Conservation (phyloP, 2,888 invertebrate genomes). For the Apeira syringaria region DNA sequence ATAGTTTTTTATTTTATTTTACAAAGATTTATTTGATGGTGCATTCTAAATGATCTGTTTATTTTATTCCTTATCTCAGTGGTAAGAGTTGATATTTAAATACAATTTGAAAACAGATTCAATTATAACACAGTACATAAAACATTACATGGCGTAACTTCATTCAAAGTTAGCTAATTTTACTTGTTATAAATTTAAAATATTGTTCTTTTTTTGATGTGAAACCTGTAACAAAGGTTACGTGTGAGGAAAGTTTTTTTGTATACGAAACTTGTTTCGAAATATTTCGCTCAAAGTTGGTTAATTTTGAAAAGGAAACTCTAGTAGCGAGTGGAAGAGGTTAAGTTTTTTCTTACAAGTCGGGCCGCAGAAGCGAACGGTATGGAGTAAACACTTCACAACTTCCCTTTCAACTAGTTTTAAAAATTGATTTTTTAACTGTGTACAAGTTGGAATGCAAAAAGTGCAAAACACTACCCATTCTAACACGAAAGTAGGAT, state of each 20-base stretch:
- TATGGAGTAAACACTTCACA: slow-evolving; percentile 66
- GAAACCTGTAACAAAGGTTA: slow-evolving; percentile 48
- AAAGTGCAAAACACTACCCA: slow-evolving; percentile 69
- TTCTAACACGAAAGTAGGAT: slow-evolving; percentile 75
- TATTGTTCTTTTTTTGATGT: slow-evolving; percentile 39
- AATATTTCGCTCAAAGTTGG: slow-evolving; percentile 62
- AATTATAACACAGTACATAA: background rate
- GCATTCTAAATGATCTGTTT: slow-evolving; percentile 21
- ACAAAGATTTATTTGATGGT: slow-evolving; percentile 42
- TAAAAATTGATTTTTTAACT: slow-evolving; percentile 80
- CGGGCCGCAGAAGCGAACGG: slow-evolving; percentile 44
- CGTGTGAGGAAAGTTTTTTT: slow-evolving; percentile 43
- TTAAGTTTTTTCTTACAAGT: slow-evolving; percentile 63
- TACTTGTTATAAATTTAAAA: slow-evolving; percentile 28
- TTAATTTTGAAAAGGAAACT: slow-evolving; percentile 67
- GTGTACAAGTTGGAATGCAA: slow-evolving; percentile 64
- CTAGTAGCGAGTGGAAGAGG: slow-evolving; percentile 40
- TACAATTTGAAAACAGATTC: too few species aligned
- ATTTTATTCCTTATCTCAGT: slow-evolving; percentile 7
- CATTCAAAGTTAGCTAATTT: slow-evolving; percentile 14
- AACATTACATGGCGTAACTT: slow-evolving; percentile 7
- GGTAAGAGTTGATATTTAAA: too few species aligned
- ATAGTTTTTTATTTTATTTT: slow-evolving; percentile 68
- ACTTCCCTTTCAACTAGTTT: slow-evolving; percentile 65
- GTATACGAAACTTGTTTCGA: slow-evolving; percentile 53